These are phyloP conservation scores for Tuta absoluta DNA, from an alignment of 2,888 invertebrate species.

Conservation along the genomic window DNA sequence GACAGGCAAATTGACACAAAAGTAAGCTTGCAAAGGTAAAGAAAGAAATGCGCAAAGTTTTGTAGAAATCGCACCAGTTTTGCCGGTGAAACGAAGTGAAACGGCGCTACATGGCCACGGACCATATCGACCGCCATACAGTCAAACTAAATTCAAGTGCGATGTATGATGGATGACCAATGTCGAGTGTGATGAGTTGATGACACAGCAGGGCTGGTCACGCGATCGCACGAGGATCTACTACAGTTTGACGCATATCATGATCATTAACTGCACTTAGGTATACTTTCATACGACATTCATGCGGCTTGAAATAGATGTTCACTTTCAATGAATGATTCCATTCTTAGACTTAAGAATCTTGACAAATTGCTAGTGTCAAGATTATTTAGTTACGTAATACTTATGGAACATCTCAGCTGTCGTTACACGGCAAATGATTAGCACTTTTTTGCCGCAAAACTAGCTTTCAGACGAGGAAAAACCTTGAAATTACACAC, in stretches of 20 bases:
- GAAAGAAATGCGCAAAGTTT: slow-evolving; percentile 58
- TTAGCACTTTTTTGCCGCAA: slow-evolving; percentile 39
- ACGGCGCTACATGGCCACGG: slow-evolving; percentile 65
- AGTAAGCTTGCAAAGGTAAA: slow-evolving; percentile 46
- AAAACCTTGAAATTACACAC: slow-evolving; percentile 52
- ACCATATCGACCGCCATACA: slow-evolving; percentile 76
- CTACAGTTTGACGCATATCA: neutral
- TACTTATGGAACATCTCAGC: slow-evolving; percentile 18
- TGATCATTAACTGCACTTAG: neutral
- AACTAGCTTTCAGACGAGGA: slow-evolving; percentile 47
- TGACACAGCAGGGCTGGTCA: slow-evolving; percentile 19
- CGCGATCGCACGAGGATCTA: neutral
- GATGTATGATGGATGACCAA: slow-evolving; percentile 48
- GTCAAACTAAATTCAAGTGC: slow-evolving; percentile 70
- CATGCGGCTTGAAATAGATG: neutral
- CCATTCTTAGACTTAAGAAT: neutral
- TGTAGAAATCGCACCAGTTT: slow-evolving; percentile 62
- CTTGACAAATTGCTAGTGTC: slow-evolving; percentile 3
- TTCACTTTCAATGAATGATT: slow-evolving; percentile 3
- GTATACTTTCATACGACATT: too few species aligned
- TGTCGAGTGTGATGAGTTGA: slow-evolving; percentile 29
- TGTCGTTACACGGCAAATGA: slow-evolving; percentile 30
- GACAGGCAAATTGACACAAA: slow-evolving; percentile 30
- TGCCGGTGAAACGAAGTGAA: slow-evolving; percentile 70
- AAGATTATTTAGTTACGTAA: slow-evolving; percentile 10